These are phyloP conservation scores for Drosophila melanogaster DNA, from an alignment of 1,140 invertebrate species.

Conservation along the genomic window Release_6_plus_ISO1_MT NT_033777.3:9104501-9105000, in stretches of 20 bases:
- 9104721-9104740: neutral
- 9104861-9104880: too few relatives aligned
- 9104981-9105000: constrained; percentile 17
- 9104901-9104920: constrained; percentile 12
- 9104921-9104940: constrained; percentile 48
- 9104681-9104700: neutral
- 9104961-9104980: constrained; percentile 49
- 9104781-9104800: constrained; percentile 75
- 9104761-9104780: constrained; percentile 77
- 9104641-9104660: constrained; percentile 7
- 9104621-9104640: constrained; percentile 11
- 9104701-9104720: constrained; percentile 4
- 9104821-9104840: constrained; percentile 7
- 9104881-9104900: neutral
- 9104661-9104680: neutral
- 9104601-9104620: neutral
- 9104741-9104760: constrained; percentile 32
- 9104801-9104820: constrained; percentile 75
- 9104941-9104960: constrained; percentile 61
- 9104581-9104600: neutral
- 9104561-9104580: neutral
- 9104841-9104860: neutral
- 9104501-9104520: neutral
- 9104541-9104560: neutral
- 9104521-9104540: neutral